Evolutionary conservation across 2,888 invertebrate species (phyloP), one percentile per base, ranked within the genome.

Genomic region (Idaea biselata): DNA sequence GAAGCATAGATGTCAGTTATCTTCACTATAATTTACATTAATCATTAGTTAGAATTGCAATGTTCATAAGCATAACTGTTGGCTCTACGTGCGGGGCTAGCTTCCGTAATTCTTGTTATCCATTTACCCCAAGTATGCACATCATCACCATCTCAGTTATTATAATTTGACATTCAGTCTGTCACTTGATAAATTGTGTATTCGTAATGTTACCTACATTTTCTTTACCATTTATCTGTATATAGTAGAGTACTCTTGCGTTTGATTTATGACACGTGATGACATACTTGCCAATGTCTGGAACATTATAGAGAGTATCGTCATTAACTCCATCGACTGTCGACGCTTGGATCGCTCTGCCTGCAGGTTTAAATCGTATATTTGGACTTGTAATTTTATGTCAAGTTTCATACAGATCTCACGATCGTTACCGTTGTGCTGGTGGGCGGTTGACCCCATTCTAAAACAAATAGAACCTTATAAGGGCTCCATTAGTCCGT

Each of bases 361-460:
- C 44, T 44, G 11, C 44, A 56, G 62, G 55, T 44, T 63, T 64
- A 65, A 61, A 64, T 68, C 60, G 63, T 63, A 67, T 58, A 71
- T 74, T 72, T 74, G 70, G 68, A 71, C 71, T 70, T 67, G 74
- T 77, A 77, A 77, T 80, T 73, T 79, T 72, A 70, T 76, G 78
- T 78, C 76, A 78, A 79, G 73, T 68, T 73, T 70, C 67, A 71
- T 73, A 71, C 71, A 71, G 75, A 79, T 81, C 81, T 82, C 82
- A 79, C 80, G 83, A 82, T 80, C 76, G 72, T 82, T 83, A 82
- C 82, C 79, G 80, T 79, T 83, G 76, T 63, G 63, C 66, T 67
- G 67, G 84, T 86, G 79, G 85, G 86, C 81, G 83, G 74, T 72
- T 83, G 81, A 78, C 86, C 84, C 72, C 73, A 78, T 83, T 86